phyloP scores from a whole-genome alignment of 2,113 vertebrate species.

The Furnarius figulus region DNA sequence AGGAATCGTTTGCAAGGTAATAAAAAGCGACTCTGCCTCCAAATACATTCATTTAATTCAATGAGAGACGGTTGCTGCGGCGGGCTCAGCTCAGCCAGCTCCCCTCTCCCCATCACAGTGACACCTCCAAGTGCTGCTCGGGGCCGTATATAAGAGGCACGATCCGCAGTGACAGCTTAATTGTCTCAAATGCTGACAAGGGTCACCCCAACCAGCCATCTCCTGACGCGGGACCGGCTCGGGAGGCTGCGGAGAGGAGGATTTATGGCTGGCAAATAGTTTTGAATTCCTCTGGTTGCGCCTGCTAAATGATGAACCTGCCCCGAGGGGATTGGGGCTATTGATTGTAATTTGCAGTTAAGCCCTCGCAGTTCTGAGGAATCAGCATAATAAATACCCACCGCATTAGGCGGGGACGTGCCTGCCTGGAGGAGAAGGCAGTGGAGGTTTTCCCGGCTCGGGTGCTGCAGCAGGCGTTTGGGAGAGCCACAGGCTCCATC shows the following conservation, averaged over 20 bases:
- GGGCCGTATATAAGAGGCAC: conserved; percentile 24
- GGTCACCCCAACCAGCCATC: conserved; percentile 42
- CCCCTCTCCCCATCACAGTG: background rate
- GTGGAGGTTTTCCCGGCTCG: background rate
- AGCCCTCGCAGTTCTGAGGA: conserved; percentile 39
- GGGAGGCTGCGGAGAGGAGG: conserved; percentile 6
- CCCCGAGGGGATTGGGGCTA: conserved; percentile 25
- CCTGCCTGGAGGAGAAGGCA: background rate
- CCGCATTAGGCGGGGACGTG: background rate
- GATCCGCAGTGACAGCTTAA: conserved; percentile 48
- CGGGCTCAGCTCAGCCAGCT: conserved; percentile 10
- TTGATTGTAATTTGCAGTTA: conserved; percentile 68
- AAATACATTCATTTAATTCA: conserved; percentile 63
- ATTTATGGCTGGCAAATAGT: conserved; percentile 47
- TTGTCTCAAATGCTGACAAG: conserved; percentile 29
- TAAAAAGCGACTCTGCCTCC: conserved; percentile 59
- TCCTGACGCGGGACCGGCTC: background rate
- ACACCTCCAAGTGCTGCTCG: conserved; percentile 21
- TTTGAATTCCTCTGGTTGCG: conserved; percentile 44
- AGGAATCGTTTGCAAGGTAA: conserved; percentile 54
- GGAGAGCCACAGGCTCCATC: background rate
- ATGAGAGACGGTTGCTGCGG: conserved; percentile 17
- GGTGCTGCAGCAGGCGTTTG: background rate
- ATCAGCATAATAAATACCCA: conserved; percentile 58
- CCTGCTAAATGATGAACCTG: conserved; percentile 47